phyloP scores from a whole-genome alignment of 2,888 invertebrate species.

The Phrixothrix hirtus region DNA sequence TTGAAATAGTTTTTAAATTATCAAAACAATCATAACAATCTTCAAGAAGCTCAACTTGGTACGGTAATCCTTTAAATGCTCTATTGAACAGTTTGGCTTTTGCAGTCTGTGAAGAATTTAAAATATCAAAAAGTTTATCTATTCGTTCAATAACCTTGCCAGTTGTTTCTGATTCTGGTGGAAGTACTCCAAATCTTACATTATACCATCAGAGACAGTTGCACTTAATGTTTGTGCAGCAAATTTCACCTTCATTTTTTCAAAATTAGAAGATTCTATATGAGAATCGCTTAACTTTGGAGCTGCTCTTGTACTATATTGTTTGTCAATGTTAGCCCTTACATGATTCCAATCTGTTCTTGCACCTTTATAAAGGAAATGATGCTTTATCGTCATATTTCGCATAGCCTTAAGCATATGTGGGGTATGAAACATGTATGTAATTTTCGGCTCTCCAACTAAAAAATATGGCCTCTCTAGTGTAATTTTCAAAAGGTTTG shows the following conservation, averaged over 20 bases:
- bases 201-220: slow-evolving; percentile 19
- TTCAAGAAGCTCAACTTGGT: background rate
- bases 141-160: background rate
- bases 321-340: slow-evolving; percentile 11
- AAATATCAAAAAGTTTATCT: slow-evolving; percentile 8
- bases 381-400: slow-evolving; percentile 23
- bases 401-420: slow-evolving; percentile 23
- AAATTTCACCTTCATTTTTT: slow-evolving; percentile 31
- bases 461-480: slow-evolving; percentile 19
- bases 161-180: background rate
- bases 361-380: slow-evolving; percentile 7
- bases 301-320: slow-evolving; percentile 10
- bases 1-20: slow-evolving; percentile 1
- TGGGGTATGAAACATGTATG: slow-evolving; percentile 27
- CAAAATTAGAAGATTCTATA: slow-evolving; percentile 25
- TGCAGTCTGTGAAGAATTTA: background rate
- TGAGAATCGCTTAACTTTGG: slow-evolving; percentile 26
- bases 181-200: background rate
- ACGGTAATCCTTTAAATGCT: background rate
- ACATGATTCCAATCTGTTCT: slow-evolving; percentile 11
- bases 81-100: background rate
- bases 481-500: slow-evolving; percentile 8
- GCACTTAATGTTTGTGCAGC: slow-evolving; percentile 30
- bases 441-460: slow-evolving; percentile 9
- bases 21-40: background rate